Conservation (phyloP, 2,113 vertebrate genomes). For the Tonatia bakeri region DNA sequence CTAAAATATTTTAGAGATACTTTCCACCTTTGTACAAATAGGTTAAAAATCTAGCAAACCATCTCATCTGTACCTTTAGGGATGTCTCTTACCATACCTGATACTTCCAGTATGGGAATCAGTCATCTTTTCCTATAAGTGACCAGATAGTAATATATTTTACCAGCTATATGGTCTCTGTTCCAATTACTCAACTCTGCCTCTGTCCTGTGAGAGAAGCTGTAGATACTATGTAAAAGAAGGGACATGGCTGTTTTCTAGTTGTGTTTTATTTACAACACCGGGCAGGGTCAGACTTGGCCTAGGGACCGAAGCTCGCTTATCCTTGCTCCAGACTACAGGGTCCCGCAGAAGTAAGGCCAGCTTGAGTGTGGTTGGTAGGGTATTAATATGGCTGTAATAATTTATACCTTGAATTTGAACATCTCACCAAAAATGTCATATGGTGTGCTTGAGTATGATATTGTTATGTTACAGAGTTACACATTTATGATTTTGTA, state of each 20-base stretch:
- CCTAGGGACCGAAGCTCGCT: neutral
- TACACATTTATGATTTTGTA: too few relatives aligned
- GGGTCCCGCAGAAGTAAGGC: too few relatives aligned
- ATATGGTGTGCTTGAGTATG: too few relatives aligned
- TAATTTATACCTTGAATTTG: too few relatives aligned
- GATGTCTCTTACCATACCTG: neutral
- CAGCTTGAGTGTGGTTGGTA: too few relatives aligned
- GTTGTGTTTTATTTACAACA: neutral
- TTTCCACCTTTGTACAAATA: neutral
- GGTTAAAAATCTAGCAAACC: neutral
- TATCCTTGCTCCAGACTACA: neutral
- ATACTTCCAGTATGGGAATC: neutral
- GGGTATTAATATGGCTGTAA: too few relatives aligned
- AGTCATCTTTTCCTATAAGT: neutral
- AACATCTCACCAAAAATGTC: too few relatives aligned
- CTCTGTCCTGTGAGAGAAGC: neutral
- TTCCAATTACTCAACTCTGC: neutral
- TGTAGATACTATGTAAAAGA: neutral
- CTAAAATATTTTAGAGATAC: constrained; percentile 14
- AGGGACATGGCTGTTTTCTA: neutral
- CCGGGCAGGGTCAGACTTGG: neutral
- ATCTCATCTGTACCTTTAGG: neutral
- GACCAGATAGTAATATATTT: neutral
- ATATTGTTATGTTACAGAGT: too few relatives aligned
- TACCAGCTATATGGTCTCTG: neutral